These are phyloP conservation scores for Melipona bicolor DNA, from an alignment of 2,888 invertebrate species.

Conservation along the genomic window DNA sequence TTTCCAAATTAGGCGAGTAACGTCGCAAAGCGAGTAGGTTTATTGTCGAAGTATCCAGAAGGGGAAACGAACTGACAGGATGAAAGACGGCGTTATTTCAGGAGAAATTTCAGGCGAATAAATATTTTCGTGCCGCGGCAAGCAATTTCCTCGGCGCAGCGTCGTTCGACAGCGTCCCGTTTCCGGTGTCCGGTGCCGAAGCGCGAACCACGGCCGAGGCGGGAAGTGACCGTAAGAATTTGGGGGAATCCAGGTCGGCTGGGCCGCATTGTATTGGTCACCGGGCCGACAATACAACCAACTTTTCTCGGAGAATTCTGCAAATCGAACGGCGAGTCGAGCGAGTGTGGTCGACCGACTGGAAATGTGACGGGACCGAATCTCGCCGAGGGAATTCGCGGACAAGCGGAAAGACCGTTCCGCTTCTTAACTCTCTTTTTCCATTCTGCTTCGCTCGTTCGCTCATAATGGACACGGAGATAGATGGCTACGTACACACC, in stretches of 20 bases:
- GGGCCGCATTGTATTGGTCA: constrained; percentile 43
- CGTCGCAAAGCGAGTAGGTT: background rate
- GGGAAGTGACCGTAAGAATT: constrained; percentile 53
- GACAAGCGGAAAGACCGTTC: constrained; percentile 12
- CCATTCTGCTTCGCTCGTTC: constrained; percentile 21
- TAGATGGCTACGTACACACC: constrained; percentile 25
- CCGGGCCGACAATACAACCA: constrained; percentile 47
- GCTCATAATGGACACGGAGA: constrained; percentile 40
- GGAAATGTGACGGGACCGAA: constrained; percentile 55
- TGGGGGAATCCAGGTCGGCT: constrained; percentile 45
- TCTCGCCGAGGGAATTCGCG: constrained; percentile 39
- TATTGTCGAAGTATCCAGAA: constrained; percentile 16
- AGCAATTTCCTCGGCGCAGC: constrained; percentile 49
- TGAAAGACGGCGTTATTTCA: constrained; percentile 49
- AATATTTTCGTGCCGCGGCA: constrained; percentile 63
- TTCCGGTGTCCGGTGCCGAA: constrained; percentile 46
- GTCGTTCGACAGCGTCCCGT: constrained; percentile 48
- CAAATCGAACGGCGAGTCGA: constrained; percentile 62
- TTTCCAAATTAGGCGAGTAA: background rate
- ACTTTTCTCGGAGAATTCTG: constrained; percentile 38
- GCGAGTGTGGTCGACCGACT: constrained; percentile 42
- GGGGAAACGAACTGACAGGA: background rate
- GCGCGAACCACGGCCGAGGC: constrained; percentile 17
- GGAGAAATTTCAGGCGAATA: constrained; percentile 64
- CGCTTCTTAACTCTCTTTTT: constrained; percentile 38